Base-by-base conservation (phyloP, 2,888 invertebrate species). In the Andrena bicolor region DNA sequence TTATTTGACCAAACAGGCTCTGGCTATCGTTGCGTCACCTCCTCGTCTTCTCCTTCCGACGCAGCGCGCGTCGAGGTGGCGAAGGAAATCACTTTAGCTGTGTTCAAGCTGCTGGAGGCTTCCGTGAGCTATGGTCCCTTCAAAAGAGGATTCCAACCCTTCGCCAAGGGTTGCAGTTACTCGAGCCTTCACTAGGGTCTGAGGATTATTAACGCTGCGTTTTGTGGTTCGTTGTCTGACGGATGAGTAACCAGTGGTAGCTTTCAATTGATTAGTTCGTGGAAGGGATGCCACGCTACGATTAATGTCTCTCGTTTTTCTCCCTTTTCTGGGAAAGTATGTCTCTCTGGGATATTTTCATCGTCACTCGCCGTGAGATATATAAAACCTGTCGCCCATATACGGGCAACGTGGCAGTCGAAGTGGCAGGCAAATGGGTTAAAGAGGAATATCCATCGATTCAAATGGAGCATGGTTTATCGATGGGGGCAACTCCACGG, bases 1-100 rank as follows among this genome's bases (percentile, higher is more conserved):
- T 81, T 76, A 70, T 76, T 76, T 35, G 49, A 48, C 69, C 48
- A 28, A 41, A 32, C 72, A 32, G 16, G 26, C 49, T 10, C 66
- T 32, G 16, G 26, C 49, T 10, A 8, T 20, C 53, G 70, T 70
- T 60, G 58, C 70, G 28, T 60, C 70, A 60, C 35, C 20, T 13
- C 26, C 13, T 20, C 32, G 16, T 61, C 32, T 30, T 32, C n/a
- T 30, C 16, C 32, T 61, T n/a, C 30, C 6, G 16, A 10, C 41
- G 41, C 41, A 16, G 41, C 7, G 7, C 8, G 20, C 30, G 30
- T 30, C 30, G 8, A 7, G 30, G 7, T 60, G 60, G 58, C 28
- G 8, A 3, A 1, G 8, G 56, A 10, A 20, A 56, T 26, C 23
- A 20, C 23, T 56, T 56, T 56, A 56, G 10, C 23, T 10, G 26